phyloP scores from a whole-genome alignment of 2,888 invertebrate genomes.

The Oxystoma pomonae region DNA sequence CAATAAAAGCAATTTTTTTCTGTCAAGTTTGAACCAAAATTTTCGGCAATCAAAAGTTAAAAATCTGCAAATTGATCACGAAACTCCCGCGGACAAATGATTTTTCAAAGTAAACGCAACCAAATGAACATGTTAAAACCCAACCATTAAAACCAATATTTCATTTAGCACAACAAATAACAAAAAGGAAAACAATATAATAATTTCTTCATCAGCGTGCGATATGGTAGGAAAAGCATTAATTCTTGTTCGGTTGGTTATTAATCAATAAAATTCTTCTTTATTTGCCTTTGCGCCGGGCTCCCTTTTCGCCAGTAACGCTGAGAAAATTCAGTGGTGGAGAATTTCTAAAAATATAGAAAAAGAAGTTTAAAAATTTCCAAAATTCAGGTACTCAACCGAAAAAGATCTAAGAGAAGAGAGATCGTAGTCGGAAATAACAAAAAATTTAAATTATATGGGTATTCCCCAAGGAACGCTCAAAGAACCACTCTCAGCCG shows the following conservation, averaged over 20 bases:
- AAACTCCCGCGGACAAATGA: neutral
- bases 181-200: neutral
- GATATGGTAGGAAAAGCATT: neutral
- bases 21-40: neutral
- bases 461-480: no score
- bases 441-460: no score
- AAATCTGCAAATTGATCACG: neutral
- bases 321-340: neutral
- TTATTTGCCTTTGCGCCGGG: neutral
- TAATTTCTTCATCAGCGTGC: neutral
- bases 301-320: neutral
- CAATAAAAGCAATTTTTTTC: neutral
- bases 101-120: neutral
- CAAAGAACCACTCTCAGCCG: no score
- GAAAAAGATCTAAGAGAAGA: no score
- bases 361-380: no score
- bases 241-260: neutral
- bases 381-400: no score
- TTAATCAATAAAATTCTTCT: neutral
- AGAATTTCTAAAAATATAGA: no score
- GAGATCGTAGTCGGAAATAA: no score
- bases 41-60: neutral
- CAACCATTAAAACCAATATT: neutral
- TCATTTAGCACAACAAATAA: neutral
- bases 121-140: neutral